Evolutionary conservation across 2,888 invertebrate species (phyloP).

Genomic region (Nomada goodeniana): DNA sequence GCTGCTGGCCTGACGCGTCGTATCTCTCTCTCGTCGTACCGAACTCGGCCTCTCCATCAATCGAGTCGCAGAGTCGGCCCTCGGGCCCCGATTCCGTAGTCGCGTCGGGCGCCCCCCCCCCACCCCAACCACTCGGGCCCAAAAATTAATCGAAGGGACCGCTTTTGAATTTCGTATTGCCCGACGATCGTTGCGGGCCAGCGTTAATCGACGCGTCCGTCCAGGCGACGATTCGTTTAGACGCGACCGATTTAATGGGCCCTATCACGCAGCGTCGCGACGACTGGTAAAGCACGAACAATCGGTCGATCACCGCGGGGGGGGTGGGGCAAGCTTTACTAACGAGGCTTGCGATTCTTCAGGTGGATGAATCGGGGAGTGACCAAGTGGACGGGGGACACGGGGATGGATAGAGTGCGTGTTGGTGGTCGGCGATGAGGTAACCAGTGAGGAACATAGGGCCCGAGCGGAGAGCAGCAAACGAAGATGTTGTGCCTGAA

Average conservation of each 20-base stretch:
- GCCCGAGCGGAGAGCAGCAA: not conserved
- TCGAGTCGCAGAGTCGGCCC: constrained; percentile 38
- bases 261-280: too few species aligned
- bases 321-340: too few species aligned
- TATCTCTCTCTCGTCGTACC: constrained; percentile 47
- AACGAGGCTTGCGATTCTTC: constrained; percentile 4
- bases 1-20: constrained; percentile 74
- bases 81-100: constrained; percentile 43
- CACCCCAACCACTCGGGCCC: not conserved
- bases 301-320: too few species aligned
- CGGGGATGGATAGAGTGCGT: constrained; percentile 30
- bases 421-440: constrained; percentile 35
- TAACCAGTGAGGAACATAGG: constrained; percentile 15
- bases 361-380: constrained; percentile 23
- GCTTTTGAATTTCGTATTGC: not conserved
- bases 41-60: constrained; percentile 31
- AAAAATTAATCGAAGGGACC: not conserved
- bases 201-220: not conserved
- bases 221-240: too few species aligned
- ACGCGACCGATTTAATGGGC: too few species aligned
- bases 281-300: too few species aligned
- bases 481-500: constrained; percentile 78
- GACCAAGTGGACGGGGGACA: constrained; percentile 7
- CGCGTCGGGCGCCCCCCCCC: not conserved
- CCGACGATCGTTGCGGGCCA: not conserved